Evolutionary conservation across 2,888 invertebrate genomes (phyloP).

Genomic region (Lithophane semibrunnea): DNA sequence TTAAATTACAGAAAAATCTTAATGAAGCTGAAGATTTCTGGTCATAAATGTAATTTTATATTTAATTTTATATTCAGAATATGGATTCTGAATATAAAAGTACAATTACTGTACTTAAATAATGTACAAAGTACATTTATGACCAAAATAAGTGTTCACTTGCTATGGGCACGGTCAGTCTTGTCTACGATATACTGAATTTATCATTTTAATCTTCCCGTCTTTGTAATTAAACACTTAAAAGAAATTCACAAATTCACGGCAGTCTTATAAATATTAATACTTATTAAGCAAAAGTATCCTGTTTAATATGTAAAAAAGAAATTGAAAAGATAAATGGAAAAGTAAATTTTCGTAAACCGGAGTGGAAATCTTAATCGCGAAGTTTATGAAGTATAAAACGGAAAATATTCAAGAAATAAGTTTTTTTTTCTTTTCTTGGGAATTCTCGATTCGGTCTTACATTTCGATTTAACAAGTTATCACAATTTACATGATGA

Average conservation of each 20-base stretch:
- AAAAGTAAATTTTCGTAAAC: conserved; percentile 77
- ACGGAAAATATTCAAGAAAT: conserved; percentile 70
- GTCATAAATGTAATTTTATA: too few relatives aligned
- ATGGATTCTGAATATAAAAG: not conserved
- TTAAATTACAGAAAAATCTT: too few relatives aligned
- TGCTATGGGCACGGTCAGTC: not conserved
- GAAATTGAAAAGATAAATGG: conserved; percentile 73
- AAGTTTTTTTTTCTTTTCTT: conserved; percentile 64
- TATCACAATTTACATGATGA: conserved; percentile 87
- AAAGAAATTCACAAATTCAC: conserved; percentile 54
- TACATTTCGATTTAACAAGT: conserved; percentile 83
- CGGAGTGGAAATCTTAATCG: conserved; percentile 75
- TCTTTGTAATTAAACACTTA: conserved; percentile 60
- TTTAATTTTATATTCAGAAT: too few relatives aligned
- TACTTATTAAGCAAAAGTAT: conserved; percentile 69
- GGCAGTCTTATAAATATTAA: conserved; percentile 69
- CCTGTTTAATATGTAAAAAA: conserved; percentile 73
- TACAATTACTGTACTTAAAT: too few relatives aligned
- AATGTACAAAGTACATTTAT: too few relatives aligned
- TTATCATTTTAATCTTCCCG: conserved; percentile 49
- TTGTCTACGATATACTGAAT: conserved; percentile 20
- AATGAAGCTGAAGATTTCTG: too few relatives aligned
- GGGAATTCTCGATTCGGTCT: conserved; percentile 67
- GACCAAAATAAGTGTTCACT: not conserved
- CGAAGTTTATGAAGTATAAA: conserved; percentile 74